These are phyloP conservation scores for Dermatophagoides farinae DNA, from an alignment of 1,140 invertebrate genomes.

Conservation along the genomic window DNA sequence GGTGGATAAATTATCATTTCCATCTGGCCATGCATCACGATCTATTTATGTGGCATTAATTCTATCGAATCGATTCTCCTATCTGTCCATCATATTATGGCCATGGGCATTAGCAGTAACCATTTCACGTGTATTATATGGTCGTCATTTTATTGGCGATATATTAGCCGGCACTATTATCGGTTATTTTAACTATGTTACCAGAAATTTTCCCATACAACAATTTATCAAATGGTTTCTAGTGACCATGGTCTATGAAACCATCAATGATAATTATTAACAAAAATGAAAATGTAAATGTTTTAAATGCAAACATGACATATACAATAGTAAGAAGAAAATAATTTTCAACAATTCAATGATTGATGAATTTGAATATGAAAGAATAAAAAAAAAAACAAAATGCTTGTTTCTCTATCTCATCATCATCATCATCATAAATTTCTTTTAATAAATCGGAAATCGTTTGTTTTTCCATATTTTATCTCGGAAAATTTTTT, in stretches of 20 bases:
- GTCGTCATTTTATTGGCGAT: conserved; percentile 69
- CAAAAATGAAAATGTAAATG: neutral
- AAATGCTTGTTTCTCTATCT: no score
- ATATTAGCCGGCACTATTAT: conserved; percentile 49
- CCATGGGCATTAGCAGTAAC: conserved; percentile 52
- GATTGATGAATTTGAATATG: no score
- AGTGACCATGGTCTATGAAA: neutral
- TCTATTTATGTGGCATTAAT: conserved; percentile 49
- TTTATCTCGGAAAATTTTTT: no score
- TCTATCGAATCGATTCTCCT: conserved; percentile 25
- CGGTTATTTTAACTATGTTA: conserved; percentile 40
- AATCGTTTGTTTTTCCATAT: no score
- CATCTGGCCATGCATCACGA: conserved; percentile 82
- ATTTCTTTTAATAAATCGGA: no score
- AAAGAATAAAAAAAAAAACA: no score
- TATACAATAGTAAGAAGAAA: no score
- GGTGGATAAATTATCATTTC: conserved; percentile 81
- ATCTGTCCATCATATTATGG: conserved; percentile 30
- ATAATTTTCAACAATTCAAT: no score
- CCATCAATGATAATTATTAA: neutral
- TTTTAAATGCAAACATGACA: neutral
- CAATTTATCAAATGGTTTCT: neutral
- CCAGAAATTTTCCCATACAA: conserved; percentile 11
- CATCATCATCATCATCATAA: no score
- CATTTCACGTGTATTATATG: conserved; percentile 53